Percentiles rank a stretch among this genome's conserved stretches.
These are phyloP conservation scores for Brachyalestes nurse DNA, from an alignment of 2,797 vertebrate species.

Conservation along the genomic window DNA sequence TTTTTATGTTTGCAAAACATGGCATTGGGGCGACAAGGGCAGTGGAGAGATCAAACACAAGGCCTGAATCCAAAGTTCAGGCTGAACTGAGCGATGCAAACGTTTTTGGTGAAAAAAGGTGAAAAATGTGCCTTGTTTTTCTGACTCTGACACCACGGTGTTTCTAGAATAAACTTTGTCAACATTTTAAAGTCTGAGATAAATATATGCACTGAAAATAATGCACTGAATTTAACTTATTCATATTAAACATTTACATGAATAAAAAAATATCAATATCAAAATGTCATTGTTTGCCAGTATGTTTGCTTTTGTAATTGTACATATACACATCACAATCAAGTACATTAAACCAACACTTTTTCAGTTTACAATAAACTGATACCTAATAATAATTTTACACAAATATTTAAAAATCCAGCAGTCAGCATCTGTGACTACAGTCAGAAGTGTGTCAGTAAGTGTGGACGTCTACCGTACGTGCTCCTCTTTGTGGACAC, in stretches of 20 bases:
- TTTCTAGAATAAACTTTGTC: slow-evolving; percentile 20
- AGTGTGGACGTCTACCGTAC: background rate
- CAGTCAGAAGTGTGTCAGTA: background rate
- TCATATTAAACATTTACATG: background rate
- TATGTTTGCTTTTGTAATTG: background rate
- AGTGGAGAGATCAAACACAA: slow-evolving; percentile 37
- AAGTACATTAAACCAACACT: too few species aligned
- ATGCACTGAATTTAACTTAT: background rate
- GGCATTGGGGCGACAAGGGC: slow-evolving; percentile 24
- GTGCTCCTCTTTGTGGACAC: slow-evolving; percentile 33
- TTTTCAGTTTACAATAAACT: background rate
- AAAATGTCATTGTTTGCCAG: background rate
- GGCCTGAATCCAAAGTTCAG: slow-evolving; percentile 54
- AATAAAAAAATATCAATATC: background rate
- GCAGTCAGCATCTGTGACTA: background rate
- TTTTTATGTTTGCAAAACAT: slow-evolving; percentile 66
- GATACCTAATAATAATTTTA: too few species aligned
- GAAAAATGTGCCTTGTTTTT: slow-evolving; percentile 29
- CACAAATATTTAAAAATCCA: background rate
- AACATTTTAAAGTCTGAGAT: background rate
- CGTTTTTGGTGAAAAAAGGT: background rate
- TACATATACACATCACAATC: background rate
- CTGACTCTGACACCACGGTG: slow-evolving; percentile 34
- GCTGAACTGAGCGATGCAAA: slow-evolving; percentile 26
- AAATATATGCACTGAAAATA: background rate